Base-by-base conservation (phyloP, 2,113 vertebrate genomes). In the Balaeniceps rex region DNA sequence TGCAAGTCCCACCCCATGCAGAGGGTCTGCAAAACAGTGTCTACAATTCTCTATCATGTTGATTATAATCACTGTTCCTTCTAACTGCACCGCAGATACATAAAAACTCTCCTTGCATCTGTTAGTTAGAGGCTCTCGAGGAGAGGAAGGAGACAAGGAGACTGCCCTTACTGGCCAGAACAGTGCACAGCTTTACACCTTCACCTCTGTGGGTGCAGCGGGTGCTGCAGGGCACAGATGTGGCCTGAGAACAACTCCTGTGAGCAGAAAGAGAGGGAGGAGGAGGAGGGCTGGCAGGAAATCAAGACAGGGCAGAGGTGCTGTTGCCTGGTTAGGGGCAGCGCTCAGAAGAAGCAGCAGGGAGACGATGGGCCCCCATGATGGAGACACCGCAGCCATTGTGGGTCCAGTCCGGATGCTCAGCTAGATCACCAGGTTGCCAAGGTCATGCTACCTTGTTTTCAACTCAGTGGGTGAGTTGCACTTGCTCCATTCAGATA, bases 301-400 rank as follows among this genome's bases (percentile, higher is more conserved):
- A 76, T 61, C 44, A 47, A 69, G 87, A 46, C 5, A 77, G 18
- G 57, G 26, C 51, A 74, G 55, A 85, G 47, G 47, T 1, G 2
- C 24, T 68, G 19, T 61, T 88, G 63, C 54, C 52, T 77, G 58
- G 23, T 85, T 68, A 90, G 54, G 38, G 60, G 38, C 28, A 77
- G 66, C 40, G 80, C 12, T 19, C 40, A 42, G 82, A 85, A 90
- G 40, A 66, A 31, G 18, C 19, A 64, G 3, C 42, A 60, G 33
- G 61, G 61, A 89, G 40, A 55, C 0, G 1, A 29, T 1, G 34
- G n/a, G 3, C 7, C 46, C 5, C n/a, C 4, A 6, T 40, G 22
- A 61, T 0, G 1, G n/a, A 93, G 60, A 28, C 83, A 61, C 24
- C 0, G 0, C 1, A 4, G 31, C 54, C 24, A 0, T 7, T 78